Evolutionary conservation across 2,797 vertebrate genomes (phyloP), one percentile per base, ranked within the genome.

Genomic region (Menidia menidia): DNA sequence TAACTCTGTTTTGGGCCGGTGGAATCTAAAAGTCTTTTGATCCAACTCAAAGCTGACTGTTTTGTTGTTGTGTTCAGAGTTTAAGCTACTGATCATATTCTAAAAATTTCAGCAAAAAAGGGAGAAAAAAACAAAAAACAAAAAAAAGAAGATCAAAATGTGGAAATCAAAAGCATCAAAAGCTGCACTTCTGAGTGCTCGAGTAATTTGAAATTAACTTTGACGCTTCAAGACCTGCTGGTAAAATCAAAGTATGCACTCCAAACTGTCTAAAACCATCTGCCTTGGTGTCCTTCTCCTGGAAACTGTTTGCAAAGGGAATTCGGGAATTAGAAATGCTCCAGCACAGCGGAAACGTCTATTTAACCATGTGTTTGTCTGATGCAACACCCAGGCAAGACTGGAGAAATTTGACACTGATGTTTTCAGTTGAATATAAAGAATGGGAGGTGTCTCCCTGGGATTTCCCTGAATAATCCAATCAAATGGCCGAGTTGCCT

Each of bases 331-430:
- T 64, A 68, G 77, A 74, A 90, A 88, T 73, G 77, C 45, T 80
- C 82, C 76, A 78, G 75, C 60, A 33, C 57, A 79, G 87, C 71
- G 65, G 86, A 91, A 90, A 81, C 62, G 35, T 60, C 83, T 89
- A 91, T 94, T 94, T 93, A 92, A 92, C 61, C 45, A 48, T 80
- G 84, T 87, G 92, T 87, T 81, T 82, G 87, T 88, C 92, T 94
- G 93, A 95, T 93, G 93, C 92, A 95, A 95, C 78, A 81, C 18
- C 65, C 82, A 90, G 87, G 92, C 91, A 94, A 94, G 85, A 91
- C 83, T 59, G 74, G 56, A 68, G 90, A 93, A 92, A 93, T 73
- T 32, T 32, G 86, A 94, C 68, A 88, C 88, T 81, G 10, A n/a
- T 86, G 86, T 89, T 91, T 88, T 88, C 73, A 75, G 84, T 71